Evolutionary conservation across 2,888 invertebrate species (phyloP).

Genomic region (Sepioteuthis lessoniana): DNA sequence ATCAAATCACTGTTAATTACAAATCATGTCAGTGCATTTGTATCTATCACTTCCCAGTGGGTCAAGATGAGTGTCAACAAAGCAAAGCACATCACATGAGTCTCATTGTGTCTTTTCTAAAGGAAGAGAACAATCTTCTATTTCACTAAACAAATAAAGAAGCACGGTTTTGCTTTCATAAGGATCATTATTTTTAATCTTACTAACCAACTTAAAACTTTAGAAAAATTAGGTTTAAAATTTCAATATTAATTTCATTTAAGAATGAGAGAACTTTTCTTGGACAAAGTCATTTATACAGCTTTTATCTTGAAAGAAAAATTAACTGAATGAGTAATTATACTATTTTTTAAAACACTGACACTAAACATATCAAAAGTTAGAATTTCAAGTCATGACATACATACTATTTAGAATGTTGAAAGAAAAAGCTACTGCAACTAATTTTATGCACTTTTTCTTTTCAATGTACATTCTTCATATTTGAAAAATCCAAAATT

Average conservation of each 20-base stretch:
- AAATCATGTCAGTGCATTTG: neutral
- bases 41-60: neutral
- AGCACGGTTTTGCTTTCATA: neutral
- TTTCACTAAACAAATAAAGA: neutral
- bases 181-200: neutral
- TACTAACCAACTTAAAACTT: neutral
- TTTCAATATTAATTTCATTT: neutral
- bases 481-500: neutral
- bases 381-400: neutral
- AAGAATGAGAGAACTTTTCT: neutral
- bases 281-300: neutral
- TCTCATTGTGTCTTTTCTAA: neutral
- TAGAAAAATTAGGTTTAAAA: neutral
- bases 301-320: neutral
- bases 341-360: neutral
- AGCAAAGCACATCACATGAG: neutral
- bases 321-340: neutral
- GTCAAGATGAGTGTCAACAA: neutral
- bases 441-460: neutral
- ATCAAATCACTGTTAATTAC: neutral
- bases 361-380: neutral
- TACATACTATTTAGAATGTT: neutral
- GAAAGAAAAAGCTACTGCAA: neutral
- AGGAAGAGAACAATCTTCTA: neutral
- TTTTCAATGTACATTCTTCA: neutral